Evolutionary conservation across 2,797 vertebrate species (phyloP).

Genomic region (Epinephelus malabaricus): DNA sequence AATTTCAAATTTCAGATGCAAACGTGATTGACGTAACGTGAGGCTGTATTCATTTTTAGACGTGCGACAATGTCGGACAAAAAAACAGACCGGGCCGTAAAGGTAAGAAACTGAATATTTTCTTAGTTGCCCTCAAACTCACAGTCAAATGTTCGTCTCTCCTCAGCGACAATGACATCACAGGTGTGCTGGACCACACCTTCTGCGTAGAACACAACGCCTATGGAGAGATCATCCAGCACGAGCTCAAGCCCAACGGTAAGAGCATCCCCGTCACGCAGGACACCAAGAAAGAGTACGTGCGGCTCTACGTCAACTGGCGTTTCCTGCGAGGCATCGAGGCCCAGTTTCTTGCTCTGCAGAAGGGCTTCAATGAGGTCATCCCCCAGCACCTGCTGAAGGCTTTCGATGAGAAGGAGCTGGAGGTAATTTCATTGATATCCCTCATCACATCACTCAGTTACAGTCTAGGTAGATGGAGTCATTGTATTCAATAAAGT

Average conservation of each 20-base stretch:
- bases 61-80: too few relatives aligned
- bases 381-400: conserved; percentile 98
- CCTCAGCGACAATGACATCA: conserved; percentile 93
- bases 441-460: neutral
- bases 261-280: conserved; percentile 94
- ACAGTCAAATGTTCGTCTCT: neutral
- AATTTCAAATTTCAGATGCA: too few relatives aligned
- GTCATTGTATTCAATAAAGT: too few relatives aligned
- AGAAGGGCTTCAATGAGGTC: conserved; percentile 99
- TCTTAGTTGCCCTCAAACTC: neutral
- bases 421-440: conserved; percentile 87
- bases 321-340: conserved; percentile 97
- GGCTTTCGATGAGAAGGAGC: conserved; percentile 97
- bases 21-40: too few relatives aligned
- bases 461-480: too few relatives aligned
- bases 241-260: conserved; percentile 97
- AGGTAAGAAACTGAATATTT: too few relatives aligned
- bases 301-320: conserved; percentile 98
- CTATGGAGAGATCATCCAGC: conserved; percentile 97
- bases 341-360: conserved; percentile 97
- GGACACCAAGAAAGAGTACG: conserved; percentile 96
- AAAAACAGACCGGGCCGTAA: too few relatives aligned
- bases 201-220: conserved; percentile 99
- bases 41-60: too few relatives aligned
- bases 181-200: conserved; percentile 97